Evolutionary conservation across 2,797 vertebrate species (phyloP).

Genomic region (Ataeniobius toweri): DNA sequence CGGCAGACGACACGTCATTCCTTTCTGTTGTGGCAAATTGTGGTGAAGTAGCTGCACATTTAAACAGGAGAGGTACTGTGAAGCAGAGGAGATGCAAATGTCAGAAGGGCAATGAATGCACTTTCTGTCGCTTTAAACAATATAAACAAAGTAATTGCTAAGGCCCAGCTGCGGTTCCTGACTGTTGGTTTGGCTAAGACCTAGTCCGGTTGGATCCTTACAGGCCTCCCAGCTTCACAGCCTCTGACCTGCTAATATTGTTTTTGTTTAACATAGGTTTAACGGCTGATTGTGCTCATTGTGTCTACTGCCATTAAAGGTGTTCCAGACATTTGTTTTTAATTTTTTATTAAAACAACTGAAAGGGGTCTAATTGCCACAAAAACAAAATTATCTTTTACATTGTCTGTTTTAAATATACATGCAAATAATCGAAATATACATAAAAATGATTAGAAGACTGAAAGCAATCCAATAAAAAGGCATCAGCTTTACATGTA

Average conservation of each 20-base stretch:
- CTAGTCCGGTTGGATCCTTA: neutral
- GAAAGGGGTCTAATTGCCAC: neutral
- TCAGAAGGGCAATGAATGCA: neutral
- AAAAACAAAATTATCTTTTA: too few relatives aligned
- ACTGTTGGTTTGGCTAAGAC: neutral
- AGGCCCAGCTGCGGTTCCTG: neutral
- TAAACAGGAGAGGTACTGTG: neutral
- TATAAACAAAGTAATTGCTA: neutral
- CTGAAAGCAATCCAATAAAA: neutral
- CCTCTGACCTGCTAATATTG: neutral
- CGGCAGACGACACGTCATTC: neutral
- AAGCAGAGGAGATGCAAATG: neutral
- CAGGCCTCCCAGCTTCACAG: neutral
- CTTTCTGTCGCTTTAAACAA: neutral
- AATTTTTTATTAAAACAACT: neutral
- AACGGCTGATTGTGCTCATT: neutral
- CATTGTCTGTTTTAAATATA: too few relatives aligned
- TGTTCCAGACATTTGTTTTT: neutral
- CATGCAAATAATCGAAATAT: too few relatives aligned
- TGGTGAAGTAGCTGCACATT: neutral
- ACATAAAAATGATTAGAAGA: too few relatives aligned
- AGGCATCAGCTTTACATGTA: slow-evolving; percentile 21
- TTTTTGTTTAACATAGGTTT: neutral
- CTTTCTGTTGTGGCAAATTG: neutral
- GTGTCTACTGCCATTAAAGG: neutral